These are phyloP conservation scores for Oxyruncus cristatus DNA, from an alignment of 2,113 vertebrate species.

Conservation along the genomic window DNA sequence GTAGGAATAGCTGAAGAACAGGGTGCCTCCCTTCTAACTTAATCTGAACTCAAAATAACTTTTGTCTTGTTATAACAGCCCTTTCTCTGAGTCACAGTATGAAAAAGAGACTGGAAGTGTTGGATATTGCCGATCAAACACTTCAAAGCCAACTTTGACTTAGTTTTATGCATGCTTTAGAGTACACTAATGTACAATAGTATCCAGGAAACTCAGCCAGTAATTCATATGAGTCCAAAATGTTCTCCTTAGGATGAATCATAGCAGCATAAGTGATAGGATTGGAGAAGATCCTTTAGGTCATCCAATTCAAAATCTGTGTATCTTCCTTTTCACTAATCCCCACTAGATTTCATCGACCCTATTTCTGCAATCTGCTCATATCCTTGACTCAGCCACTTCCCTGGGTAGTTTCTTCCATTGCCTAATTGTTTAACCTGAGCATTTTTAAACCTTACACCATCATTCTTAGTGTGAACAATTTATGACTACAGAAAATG, in stretches of 20 bases:
- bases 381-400: not conserved
- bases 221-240: slow-evolving; percentile 60
- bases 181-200: slow-evolving; percentile 45
- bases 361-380: not conserved
- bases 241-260: slow-evolving; percentile 58
- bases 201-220: slow-evolving; percentile 66
- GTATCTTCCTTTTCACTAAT: slow-evolving; percentile 1
- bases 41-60: slow-evolving; percentile 57
- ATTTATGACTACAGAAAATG: not conserved
- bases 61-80: slow-evolving; percentile 21
- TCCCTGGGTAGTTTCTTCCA: slow-evolving; percentile 32
- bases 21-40: slow-evolving; percentile 27
- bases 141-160: slow-evolving; percentile 65
- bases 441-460: not conserved
- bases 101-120: slow-evolving; percentile 33
- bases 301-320: slow-evolving; percentile 21
- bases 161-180: slow-evolving; percentile 39
- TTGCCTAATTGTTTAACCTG: slow-evolving; percentile 29
- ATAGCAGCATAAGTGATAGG: slow-evolving; percentile 44
- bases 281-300: slow-evolving; percentile 35
- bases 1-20: slow-evolving; percentile 1
- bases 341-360: not conserved
- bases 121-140: slow-evolving; percentile 25
- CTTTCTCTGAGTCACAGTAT: slow-evolving; percentile 50
- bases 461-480: not conserved